phyloP scores from a whole-genome alignment of 2,113 vertebrate genomes.

The Sorex araneus region DNA sequence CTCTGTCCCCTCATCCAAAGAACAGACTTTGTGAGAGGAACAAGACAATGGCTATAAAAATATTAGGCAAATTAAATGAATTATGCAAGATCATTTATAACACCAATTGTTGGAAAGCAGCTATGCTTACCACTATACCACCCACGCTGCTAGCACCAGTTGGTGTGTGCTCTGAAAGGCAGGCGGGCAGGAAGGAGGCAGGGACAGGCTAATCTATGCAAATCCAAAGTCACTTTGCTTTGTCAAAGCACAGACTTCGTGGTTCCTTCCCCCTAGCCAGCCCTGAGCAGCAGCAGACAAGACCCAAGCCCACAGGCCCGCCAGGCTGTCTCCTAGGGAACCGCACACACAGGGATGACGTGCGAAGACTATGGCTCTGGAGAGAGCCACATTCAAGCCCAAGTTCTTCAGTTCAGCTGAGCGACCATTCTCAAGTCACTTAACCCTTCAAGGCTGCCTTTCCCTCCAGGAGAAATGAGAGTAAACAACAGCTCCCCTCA shows the following conservation, averaged over 20 bases:
- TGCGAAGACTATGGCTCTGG: not conserved
- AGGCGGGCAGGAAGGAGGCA: not conserved
- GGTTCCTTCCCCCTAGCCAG: not conserved
- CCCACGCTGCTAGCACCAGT: not conserved
- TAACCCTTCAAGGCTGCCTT: not conserved
- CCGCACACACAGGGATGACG: not conserved
- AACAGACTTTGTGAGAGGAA: not conserved
- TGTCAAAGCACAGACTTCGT: not conserved
- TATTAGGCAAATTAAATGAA: slow-evolving; percentile 1
- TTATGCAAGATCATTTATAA: not conserved
- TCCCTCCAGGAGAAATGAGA: not conserved
- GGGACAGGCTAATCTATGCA: not conserved
- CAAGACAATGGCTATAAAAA: not conserved
- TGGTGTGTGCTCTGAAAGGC: not conserved
- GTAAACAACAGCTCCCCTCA: not conserved
- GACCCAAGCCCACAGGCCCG: not conserved
- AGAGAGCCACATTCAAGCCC: not conserved
- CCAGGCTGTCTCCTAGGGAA: not conserved
- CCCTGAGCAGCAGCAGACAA: not conserved
- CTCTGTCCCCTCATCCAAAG: not conserved
- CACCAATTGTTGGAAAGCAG: not conserved
- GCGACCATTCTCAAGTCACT: not conserved
- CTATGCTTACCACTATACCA: too few relatives aligned
- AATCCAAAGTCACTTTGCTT: slow-evolving; percentile 31
- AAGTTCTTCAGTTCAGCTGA: not conserved